phyloP scores from a whole-genome alignment of 2,113 vertebrate genomes.

The Hippocampus zosterae region DNA sequence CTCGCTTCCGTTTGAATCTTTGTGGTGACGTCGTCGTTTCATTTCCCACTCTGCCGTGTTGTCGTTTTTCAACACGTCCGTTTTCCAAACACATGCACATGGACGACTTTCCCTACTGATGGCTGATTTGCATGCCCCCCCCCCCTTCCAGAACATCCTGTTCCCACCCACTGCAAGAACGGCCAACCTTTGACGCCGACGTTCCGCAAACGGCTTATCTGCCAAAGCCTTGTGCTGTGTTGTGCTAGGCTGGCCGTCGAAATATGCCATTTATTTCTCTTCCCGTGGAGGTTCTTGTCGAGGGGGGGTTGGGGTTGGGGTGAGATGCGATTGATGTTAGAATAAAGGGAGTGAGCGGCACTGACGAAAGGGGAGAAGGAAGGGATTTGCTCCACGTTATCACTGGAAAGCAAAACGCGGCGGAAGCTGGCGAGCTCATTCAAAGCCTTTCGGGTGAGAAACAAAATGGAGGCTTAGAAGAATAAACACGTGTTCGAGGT shows the following conservation, averaged over 20 bases:
- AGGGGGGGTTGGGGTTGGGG: too few species aligned
- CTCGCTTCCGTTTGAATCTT: too few species aligned
- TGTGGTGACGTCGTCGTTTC: too few species aligned
- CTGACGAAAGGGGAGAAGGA: not conserved
- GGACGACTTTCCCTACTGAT: not conserved
- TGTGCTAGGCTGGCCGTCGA: too few species aligned
- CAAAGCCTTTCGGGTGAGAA: not conserved
- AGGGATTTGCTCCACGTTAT: not conserved
- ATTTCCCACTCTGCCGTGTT: too few species aligned
- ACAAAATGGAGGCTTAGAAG: not conserved
- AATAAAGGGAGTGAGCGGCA: not conserved
- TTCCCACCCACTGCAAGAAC: too few species aligned
- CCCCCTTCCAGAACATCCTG: too few species aligned
- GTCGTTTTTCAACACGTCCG: not conserved
- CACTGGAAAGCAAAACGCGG: not conserved
- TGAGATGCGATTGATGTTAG: not conserved
- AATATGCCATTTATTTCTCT: not conserved
- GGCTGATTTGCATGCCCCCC: too few species aligned
- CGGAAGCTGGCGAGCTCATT: not conserved
- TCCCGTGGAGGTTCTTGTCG: not conserved
- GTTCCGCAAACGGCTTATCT: not conserved
- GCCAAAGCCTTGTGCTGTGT: not conserved
- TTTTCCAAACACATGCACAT: not conserved
- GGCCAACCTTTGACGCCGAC: not conserved
- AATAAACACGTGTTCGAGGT: not conserved